A percentile compares a stretch with the other conserved stretches of the same genome.
Evolutionary conservation across 2,113 vertebrate species (phyloP).

Genomic region (Sinosuthora webbiana): DNA sequence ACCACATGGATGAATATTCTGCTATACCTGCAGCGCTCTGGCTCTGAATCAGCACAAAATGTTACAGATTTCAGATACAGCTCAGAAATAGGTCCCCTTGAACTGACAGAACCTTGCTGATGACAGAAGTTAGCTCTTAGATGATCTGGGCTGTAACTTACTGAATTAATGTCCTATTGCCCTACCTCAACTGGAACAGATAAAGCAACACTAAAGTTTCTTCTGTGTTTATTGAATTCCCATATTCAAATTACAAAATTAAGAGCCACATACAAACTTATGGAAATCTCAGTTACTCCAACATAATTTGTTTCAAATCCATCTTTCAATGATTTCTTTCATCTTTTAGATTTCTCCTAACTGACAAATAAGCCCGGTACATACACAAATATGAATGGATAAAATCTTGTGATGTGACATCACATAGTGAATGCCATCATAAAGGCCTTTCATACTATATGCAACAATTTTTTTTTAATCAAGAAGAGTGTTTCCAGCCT

Average conservation of each 20-base stretch:
- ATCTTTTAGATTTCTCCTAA: background rate
- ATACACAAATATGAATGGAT: background rate
- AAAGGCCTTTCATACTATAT: background rate
- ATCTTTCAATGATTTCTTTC: too few relatives aligned
- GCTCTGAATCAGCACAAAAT: background rate
- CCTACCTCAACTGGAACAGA: background rate
- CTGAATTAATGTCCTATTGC: background rate
- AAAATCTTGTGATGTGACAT: background rate
- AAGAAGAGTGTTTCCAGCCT: background rate
- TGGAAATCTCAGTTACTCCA: background rate
- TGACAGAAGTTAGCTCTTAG: background rate
- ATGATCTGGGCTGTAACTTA: background rate
- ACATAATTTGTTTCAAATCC: background rate
- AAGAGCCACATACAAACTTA: background rate
- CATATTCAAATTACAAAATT: background rate
- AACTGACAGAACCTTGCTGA: background rate
- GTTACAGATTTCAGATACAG: background rate
- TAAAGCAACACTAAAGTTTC: background rate
- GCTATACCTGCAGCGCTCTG: background rate
- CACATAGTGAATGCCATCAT: background rate
- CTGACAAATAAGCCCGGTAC: background rate
- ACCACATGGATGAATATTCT: accelerated
- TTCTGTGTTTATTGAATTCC: background rate
- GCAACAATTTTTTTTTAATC: background rate
- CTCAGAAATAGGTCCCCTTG: background rate